Conservation (phyloP, 2,888 invertebrate species). For the Epinotia demarniana region DNA sequence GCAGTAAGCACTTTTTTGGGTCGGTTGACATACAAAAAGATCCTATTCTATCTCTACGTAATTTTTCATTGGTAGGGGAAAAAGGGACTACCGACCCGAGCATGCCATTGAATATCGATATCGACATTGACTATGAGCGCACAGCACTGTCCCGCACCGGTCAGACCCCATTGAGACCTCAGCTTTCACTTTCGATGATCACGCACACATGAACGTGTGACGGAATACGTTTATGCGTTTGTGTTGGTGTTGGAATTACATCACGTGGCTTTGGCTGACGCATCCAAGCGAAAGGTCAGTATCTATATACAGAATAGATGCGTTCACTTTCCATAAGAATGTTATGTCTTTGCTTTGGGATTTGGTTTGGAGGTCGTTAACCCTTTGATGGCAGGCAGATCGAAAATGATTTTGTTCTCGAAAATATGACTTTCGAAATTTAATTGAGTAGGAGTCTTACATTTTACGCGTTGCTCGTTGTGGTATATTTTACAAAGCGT, state of each 20-base stretch:
- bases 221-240: constrained; percentile 54
- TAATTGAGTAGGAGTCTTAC: neutral
- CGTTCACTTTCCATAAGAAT: constrained; percentile 76
- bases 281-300: constrained; percentile 80
- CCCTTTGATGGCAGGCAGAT: constrained; percentile 50
- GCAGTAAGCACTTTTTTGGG: too few relatives aligned
- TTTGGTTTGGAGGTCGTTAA: constrained; percentile 64
- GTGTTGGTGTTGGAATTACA: constrained; percentile 67
- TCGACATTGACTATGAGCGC: constrained; percentile 47
- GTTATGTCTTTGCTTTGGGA: constrained; percentile 58
- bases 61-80: neutral
- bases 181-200: constrained; percentile 80
- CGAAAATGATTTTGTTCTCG: neutral
- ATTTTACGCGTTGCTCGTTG: too few relatives aligned
- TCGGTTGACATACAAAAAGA: too few relatives aligned
- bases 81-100: neutral
- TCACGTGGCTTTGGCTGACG: constrained; percentile 77
- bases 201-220: constrained; percentile 57
- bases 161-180: constrained; percentile 68
- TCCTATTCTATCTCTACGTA: too few relatives aligned
- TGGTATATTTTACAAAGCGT: too few relatives aligned
- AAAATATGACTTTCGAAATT: neutral
- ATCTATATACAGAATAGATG: constrained; percentile 72
- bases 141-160: constrained; percentile 58
- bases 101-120: constrained; percentile 52